These are phyloP conservation scores for Pipistrellus pipistrellus DNA, from an alignment of 2,797 vertebrate genomes.

Conservation along the genomic window DNA sequence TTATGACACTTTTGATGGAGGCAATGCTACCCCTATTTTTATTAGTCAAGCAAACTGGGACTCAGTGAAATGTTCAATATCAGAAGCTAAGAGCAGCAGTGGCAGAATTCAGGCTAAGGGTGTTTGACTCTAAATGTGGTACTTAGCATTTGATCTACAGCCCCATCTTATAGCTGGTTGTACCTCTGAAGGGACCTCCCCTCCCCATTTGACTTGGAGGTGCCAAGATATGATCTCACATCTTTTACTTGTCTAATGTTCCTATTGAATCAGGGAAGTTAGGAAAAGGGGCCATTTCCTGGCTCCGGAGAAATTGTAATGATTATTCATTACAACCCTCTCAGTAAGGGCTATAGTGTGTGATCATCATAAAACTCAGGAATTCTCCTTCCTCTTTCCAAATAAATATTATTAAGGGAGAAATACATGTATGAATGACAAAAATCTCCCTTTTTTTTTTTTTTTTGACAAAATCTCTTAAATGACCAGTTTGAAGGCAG, in stretches of 20 bases:
- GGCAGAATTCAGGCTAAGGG: background rate
- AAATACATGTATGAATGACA: slow-evolving; percentile 26
- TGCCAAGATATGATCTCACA: too few species aligned
- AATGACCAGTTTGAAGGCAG: slow-evolving; percentile 22
- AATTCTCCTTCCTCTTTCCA: slow-evolving; percentile 21
- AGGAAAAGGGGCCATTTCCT: background rate
- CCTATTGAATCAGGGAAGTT: background rate
- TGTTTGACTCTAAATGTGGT: background rate
- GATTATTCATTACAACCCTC: background rate
- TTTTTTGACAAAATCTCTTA: background rate
- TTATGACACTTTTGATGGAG: background rate
- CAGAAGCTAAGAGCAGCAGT: background rate
- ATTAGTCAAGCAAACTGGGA: background rate
- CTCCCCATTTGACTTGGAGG: background rate
- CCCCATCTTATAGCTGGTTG: background rate
- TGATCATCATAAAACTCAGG: background rate
- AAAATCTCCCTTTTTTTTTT: background rate
- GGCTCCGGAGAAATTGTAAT: background rate
- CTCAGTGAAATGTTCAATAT: background rate
- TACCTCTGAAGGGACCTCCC: too few species aligned
- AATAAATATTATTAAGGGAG: slow-evolving; percentile 17
- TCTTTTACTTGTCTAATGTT: background rate
- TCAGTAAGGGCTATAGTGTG: background rate
- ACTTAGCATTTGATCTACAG: background rate
- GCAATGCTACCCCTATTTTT: background rate